phyloP scores from a whole-genome alignment of 2,888 invertebrate genomes.

The Caenorhabditis imperialis region DNA sequence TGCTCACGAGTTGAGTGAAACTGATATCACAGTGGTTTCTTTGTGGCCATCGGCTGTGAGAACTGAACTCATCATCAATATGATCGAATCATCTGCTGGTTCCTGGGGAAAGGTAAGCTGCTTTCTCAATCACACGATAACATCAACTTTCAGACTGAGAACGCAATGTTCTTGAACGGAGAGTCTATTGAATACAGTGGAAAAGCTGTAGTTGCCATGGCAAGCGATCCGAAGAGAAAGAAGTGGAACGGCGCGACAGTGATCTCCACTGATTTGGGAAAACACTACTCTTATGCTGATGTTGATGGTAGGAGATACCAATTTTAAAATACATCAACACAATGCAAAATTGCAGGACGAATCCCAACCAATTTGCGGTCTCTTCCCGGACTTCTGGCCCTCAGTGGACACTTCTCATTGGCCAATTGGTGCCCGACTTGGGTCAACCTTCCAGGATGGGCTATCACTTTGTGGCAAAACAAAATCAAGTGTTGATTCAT shows the following conservation, averaged over 20 bases:
- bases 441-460: constrained; percentile 58
- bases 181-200: constrained; percentile 59
- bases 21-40: constrained; percentile 79
- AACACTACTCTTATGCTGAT: constrained; percentile 50
- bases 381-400: constrained; percentile 47
- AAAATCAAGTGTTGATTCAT: constrained; percentile 48
- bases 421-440: constrained; percentile 51
- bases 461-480: constrained; percentile 57
- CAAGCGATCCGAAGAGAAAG: constrained; percentile 32
- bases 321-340: not conserved
- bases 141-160: constrained; percentile 43
- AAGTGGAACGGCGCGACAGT: constrained; percentile 44
- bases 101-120: constrained; percentile 51
- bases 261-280: constrained; percentile 53
- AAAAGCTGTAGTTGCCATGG: constrained; percentile 46
- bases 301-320: constrained; percentile 43
- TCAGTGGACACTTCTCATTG: constrained; percentile 41
- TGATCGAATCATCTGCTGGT: constrained; percentile 39
- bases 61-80: constrained; percentile 56
- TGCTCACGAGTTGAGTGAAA: constrained; percentile 78
- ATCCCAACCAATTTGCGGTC: constrained; percentile 54
- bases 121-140: not conserved
- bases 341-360: constrained; percentile 39
- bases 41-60: constrained; percentile 80
- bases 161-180: constrained; percentile 57